Evolutionary conservation across 2,113 vertebrate species (phyloP).

Genomic region (Polypterus senegalus): DNA sequence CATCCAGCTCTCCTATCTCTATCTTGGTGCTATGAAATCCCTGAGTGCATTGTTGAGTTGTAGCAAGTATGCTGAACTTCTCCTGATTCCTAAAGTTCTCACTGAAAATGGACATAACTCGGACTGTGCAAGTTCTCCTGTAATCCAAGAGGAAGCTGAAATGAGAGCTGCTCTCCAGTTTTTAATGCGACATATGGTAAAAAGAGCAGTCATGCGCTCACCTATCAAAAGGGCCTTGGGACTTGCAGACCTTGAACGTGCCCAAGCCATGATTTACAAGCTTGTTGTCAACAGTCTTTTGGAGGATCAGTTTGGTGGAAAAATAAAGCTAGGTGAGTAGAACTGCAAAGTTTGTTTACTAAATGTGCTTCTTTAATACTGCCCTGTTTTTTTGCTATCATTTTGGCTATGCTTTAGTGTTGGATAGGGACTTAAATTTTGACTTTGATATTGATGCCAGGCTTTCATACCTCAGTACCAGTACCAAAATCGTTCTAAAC

Average conservation of each 20-base stretch:
- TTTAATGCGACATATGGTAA: conserved; percentile 95
- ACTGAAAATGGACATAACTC: conserved; percentile 86
- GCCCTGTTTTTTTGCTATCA: no score
- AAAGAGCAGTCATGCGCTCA: conserved; percentile 85
- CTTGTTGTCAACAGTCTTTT: conserved; percentile 78
- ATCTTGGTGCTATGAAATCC: conserved; percentile 91
- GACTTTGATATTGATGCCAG: no score
- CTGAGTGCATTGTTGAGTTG: conserved; percentile 87
- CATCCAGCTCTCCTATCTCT: conserved; percentile 87
- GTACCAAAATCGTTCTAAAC: no score
- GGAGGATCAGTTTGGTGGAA: conserved; percentile 75
- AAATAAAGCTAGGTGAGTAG: conserved; percentile 59
- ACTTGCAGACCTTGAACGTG: conserved; percentile 81
- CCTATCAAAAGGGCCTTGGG: conserved; percentile 84
- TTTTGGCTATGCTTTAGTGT: no score
- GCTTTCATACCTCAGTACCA: no score
- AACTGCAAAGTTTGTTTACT: neutral
- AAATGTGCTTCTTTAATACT: no score
- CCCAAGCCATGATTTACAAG: conserved; percentile 94
- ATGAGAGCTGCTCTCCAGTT: conserved; percentile 87
- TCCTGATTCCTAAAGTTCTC: conserved; percentile 82
- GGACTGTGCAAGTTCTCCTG: conserved; percentile 61
- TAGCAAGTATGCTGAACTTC: conserved; percentile 88
- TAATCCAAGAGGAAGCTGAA: conserved; percentile 80
- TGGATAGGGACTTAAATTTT: no score